Percentiles rank a stretch among this genome's conserved stretches.
Conservation (phyloP, 1,140 invertebrate species). For the Drosophila parabipectinata region DNA sequence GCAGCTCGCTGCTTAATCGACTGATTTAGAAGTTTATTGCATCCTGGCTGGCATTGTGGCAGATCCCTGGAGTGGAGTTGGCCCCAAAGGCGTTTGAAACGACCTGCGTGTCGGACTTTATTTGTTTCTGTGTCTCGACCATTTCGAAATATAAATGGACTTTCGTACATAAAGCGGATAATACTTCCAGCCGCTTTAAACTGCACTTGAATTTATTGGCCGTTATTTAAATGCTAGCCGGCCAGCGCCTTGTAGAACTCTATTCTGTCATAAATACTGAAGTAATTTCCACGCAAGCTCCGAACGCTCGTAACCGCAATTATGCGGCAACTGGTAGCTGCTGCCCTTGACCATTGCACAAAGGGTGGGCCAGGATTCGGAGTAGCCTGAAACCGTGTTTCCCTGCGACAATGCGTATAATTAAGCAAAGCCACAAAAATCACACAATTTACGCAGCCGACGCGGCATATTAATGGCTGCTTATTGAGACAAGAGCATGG, state of each 20-base stretch:
- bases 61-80: constrained; percentile 57
- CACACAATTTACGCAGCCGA: constrained; percentile 60
- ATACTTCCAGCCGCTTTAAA: constrained; percentile 54
- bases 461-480: constrained; percentile 68
- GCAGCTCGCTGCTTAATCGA: constrained; percentile 74
- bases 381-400: constrained; percentile 27
- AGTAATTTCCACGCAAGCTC: constrained; percentile 44
- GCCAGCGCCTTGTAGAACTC: constrained; percentile 32
- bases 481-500: constrained; percentile 57
- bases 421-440: constrained; percentile 66
- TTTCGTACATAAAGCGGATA: constrained; percentile 73
- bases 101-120: constrained; percentile 59
- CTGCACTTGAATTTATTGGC: constrained; percentile 67
- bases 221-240: constrained; percentile 62
- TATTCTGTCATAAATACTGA: constrained; percentile 66
- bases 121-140: constrained; percentile 47
- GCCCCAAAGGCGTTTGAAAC: constrained; percentile 75
- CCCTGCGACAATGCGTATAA: constrained; percentile 65
- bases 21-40: constrained; percentile 81
- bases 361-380: constrained; percentile 46
- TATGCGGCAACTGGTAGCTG: constrained; percentile 50
- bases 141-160: constrained; percentile 69
- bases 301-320: constrained; percentile 15
- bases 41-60: constrained; percentile 64
- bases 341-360: constrained; percentile 70